phyloP scores from a whole-genome alignment of 2,888 invertebrate species.

The Lepidocyrtinus sp. region DNA sequence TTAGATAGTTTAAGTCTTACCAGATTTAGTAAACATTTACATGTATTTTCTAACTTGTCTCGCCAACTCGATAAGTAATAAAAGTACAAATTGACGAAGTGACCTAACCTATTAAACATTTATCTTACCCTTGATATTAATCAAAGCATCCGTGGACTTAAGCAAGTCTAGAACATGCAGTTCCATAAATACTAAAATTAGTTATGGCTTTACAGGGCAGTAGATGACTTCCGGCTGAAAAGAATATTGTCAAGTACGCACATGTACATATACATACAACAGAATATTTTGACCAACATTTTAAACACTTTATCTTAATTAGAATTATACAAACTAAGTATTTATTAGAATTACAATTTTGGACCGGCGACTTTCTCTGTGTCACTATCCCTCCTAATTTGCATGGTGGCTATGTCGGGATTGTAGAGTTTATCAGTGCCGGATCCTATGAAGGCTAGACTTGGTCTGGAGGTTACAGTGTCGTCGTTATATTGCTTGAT shows the following conservation, averaged over 20 bases:
- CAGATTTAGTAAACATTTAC: too few relatives aligned
- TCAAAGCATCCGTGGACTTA: too few relatives aligned
- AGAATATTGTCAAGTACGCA: not conserved
- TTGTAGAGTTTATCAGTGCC: slow-evolving; percentile 30
- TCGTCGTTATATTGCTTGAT: slow-evolving; percentile 17
- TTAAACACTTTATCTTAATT: not conserved
- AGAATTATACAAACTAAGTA: too few relatives aligned
- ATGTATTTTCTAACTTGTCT: too few relatives aligned
- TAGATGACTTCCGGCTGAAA: not conserved
- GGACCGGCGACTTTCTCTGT: not conserved
- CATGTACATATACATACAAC: too few relatives aligned
- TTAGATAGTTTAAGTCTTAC: too few relatives aligned
- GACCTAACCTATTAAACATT: too few relatives aligned
- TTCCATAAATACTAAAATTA: too few relatives aligned
- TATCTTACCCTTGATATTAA: too few relatives aligned
- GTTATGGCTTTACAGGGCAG: not conserved
- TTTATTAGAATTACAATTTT: not conserved
- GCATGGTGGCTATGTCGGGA: slow-evolving; percentile 33
- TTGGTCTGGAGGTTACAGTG: slow-evolving; percentile 19
- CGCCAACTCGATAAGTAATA: too few relatives aligned
- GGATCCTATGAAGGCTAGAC: slow-evolving; percentile 20
- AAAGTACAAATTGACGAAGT: too few relatives aligned
- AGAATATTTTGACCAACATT: not conserved
- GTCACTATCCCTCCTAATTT: slow-evolving; percentile 25
- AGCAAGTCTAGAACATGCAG: too few relatives aligned